A percentile compares a stretch with the other conserved stretches of the same genome.
phyloP scores from a whole-genome alignment of 2,113 vertebrate genomes.

The Fulmarus glacialis region DNA sequence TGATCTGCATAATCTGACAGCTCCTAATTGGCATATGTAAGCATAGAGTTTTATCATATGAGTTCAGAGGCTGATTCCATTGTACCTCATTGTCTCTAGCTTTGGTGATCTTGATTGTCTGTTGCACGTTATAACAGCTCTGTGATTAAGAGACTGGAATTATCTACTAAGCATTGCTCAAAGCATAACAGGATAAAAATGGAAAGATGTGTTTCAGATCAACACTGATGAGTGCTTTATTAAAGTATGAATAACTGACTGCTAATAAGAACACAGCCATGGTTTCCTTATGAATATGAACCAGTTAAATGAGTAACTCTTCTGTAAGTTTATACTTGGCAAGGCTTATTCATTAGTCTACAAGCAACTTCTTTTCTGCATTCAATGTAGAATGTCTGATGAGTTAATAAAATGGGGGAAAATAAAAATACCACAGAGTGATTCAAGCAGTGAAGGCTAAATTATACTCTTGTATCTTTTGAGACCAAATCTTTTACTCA shows the following conservation, averaged over 20 bases:
- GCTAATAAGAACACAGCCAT: not conserved
- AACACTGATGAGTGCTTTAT: conserved; percentile 31
- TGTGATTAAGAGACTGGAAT: not conserved
- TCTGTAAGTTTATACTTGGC: conserved; percentile 20
- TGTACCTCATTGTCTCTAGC: not conserved
- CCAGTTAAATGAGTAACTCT: conserved; percentile 39
- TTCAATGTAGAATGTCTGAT: not conserved
- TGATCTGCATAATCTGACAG: not conserved
- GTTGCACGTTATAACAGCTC: not conserved
- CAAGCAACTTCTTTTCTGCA: not conserved
- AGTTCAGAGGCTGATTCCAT: not conserved
- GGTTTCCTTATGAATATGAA: conserved; percentile 21
- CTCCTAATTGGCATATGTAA: not conserved
- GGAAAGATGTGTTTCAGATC: conserved; percentile 27
- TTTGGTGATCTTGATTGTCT: not conserved
- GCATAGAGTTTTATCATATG: not conserved
- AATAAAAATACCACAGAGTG: not conserved
- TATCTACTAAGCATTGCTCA: not conserved
- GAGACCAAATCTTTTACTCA: not conserved
- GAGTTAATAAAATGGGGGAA: not conserved
- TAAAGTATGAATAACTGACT: conserved; percentile 29
- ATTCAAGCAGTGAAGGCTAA: conserved; percentile 23
- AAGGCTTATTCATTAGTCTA: conserved; percentile 31
- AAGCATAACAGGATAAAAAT: conserved; percentile 13
- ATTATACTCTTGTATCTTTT: conserved; percentile 1